Evolutionary conservation across 2,888 invertebrate species (phyloP).

Genomic region (Lingula anatina): DNA sequence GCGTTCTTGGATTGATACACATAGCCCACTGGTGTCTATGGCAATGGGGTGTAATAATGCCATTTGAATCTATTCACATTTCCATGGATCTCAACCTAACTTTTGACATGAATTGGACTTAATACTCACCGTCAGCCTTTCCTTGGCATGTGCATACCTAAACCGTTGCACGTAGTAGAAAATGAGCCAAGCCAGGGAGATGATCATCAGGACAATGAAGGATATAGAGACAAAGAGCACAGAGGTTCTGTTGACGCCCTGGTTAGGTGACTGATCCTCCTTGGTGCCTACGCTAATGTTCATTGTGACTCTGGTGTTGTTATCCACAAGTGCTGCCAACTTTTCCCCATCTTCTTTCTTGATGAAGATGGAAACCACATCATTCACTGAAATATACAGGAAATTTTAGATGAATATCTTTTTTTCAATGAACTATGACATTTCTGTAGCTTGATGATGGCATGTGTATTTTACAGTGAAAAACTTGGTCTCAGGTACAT

Average conservation of each 20-base stretch:
- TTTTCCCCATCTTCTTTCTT: conserved; percentile 73
- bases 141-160: conserved; percentile 90
- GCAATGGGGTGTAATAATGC: no score
- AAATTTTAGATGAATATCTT: no score
- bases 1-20: no score
- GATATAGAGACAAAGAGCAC: conserved; percentile 93
- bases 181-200: conserved; percentile 89
- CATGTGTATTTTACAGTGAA: no score
- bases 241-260: conserved; percentile 66
- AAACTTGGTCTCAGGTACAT: no score
- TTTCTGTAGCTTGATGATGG: no score
- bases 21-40: no score
- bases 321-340: conserved; percentile 66
- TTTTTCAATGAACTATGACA: no score
- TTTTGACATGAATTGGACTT: no score
- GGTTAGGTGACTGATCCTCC: conserved; percentile 37
- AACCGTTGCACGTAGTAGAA: conserved; percentile 95
- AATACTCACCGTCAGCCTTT: conserved; percentile 73
- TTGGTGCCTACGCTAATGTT: conserved; percentile 66
- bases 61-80: no score
- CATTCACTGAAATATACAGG: conserved; percentile 61
- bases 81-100: no score
- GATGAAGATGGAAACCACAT: conserved; percentile 77
- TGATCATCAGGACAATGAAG: conserved; percentile 91
- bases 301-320: conserved; percentile 63